Conservation (phyloP, 2,113 vertebrate genomes). For the Brienomyrus brachyistius region DNA sequence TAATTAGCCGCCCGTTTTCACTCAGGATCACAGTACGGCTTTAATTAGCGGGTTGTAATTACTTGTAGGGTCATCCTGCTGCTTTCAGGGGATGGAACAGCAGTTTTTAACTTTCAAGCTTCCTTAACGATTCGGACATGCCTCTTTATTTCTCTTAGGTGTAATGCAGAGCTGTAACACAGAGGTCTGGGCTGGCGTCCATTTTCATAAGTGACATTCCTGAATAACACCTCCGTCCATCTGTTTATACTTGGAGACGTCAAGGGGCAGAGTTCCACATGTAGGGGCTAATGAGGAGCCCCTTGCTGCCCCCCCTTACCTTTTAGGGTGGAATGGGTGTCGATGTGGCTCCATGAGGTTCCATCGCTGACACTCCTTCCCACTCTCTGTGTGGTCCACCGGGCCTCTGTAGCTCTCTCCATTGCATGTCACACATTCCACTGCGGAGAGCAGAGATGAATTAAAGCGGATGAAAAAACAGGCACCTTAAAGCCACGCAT, state of each 20-base stretch:
- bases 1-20: neutral
- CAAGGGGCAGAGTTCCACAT: neutral
- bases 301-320: conserved; percentile 57
- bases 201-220: neutral
- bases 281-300: neutral
- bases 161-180: neutral
- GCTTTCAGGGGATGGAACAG: neutral
- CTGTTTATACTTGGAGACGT: neutral
- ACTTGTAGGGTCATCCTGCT: neutral
- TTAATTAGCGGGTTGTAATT: neutral
- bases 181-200: neutral
- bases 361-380: conserved; percentile 93
- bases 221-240: neutral
- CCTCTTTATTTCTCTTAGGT: neutral
- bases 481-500: conserved; percentile 19
- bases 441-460: conserved; percentile 54
- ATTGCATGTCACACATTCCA: conserved; percentile 90
- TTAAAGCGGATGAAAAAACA: conserved; percentile 13
- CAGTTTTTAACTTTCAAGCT: neutral
- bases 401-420: conserved; percentile 92
- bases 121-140: neutral
- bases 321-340: conserved; percentile 84
- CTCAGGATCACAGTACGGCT: neutral
- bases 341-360: conserved; percentile 86
- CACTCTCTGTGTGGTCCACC: conserved; percentile 92